Evolutionary conservation across 2,888 invertebrate species (phyloP).

Genomic region (Leuctra nigra): DNA sequence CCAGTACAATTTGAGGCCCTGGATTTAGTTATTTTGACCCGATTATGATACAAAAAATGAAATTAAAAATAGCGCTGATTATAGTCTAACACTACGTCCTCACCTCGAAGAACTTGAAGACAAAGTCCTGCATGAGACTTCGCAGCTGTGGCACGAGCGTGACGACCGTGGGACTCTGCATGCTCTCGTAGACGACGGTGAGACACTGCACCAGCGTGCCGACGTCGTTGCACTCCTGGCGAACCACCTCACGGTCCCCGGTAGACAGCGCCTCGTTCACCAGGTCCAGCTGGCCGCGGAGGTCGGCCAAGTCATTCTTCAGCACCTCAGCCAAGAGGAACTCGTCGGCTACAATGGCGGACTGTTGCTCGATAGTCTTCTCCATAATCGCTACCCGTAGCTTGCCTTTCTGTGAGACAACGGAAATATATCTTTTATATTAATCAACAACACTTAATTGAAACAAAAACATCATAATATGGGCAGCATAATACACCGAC

Average conservation of each 20-base stretch:
- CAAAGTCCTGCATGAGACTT: conserved; percentile 44
- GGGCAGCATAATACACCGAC: no score
- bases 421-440: no score
- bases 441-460: no score
- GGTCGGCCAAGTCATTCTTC: conserved; percentile 36
- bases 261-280: conserved; percentile 27
- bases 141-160: conserved; percentile 52
- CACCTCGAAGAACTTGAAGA: conserved; percentile 38
- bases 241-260: conserved; percentile 29
- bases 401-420: conserved; percentile 50
- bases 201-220: conserved; percentile 59
- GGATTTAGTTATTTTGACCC: no score
- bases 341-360: conserved; percentile 48
- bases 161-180: conserved; percentile 51
- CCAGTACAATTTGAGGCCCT: no score
- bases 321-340: conserved; percentile 51
- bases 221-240: conserved; percentile 40
- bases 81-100: no score
- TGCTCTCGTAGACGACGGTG: conserved; percentile 54
- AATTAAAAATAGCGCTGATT: no score
- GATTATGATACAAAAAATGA: no score
- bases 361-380: conserved; percentile 51
- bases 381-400: conserved; percentile 51
- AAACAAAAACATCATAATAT: no score
- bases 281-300: conserved; percentile 43